Base-by-base conservation (phyloP, 2,797 vertebrate species). In the Enteromius mattozi region DNA sequence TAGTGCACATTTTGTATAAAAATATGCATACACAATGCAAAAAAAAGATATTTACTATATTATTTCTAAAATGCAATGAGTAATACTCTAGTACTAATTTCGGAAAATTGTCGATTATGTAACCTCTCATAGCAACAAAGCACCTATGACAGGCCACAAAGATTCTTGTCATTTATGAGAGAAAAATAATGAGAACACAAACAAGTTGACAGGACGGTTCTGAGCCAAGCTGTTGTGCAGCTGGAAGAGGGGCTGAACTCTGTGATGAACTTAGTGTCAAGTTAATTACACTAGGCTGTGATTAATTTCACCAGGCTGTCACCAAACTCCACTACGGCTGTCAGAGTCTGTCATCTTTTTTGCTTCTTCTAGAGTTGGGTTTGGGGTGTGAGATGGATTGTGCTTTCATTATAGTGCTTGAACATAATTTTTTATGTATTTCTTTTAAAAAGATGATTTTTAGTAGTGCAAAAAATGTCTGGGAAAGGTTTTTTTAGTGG, bases 261-360 rank as follows among this genome's bases (percentile, higher is more conserved):
- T 21, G 35, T 56, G 80, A 81, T 81, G 35, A 75, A 75, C 49
- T 61, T 61, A 19, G 17, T 80, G 70, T 80, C 70, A 75, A 66
- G 37, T 81, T 72, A 75, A 85, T 85, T 85, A 80, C 51, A 59
- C 33, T 21, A 49, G 75, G 40, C 42, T 59, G 54, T 47, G 54
- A 66, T 54, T 85, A 6, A 74, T 80, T 51, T 84, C 35, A 69
- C 49, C 75, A 6, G 59, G 24, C 65, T 78, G 82, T 75, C 70
- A 85, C 17, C 1, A 72, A 51, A 66, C 49, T 59, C 56, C 1
- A n/a, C 6, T 61, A 21, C 71, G 54, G 40, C 66, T 79, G 56
- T 74, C 83, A 75, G 56, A 10, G 49, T 30, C n/a, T 33, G 24
- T 65, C 40, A 47, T n/a, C 10, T 14, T 65, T 27, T 47, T 8